Conservation (phyloP, 2,113 vertebrate genomes). For the Pangasianodon hypophthalmus region DNA sequence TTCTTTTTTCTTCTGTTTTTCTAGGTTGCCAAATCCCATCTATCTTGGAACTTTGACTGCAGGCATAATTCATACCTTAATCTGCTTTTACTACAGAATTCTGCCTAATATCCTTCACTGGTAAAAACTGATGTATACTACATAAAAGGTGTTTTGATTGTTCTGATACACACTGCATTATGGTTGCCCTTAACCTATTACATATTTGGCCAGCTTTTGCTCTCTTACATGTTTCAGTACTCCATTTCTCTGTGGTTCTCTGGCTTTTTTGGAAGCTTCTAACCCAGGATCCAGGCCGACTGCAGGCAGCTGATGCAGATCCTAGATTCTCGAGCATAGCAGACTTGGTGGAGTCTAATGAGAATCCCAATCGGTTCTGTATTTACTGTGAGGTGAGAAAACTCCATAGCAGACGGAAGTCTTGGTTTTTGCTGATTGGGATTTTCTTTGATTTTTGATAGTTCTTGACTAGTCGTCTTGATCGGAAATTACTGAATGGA, state of each 20-base stretch:
- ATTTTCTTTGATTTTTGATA: background rate
- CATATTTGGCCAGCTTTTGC: slow-evolving; percentile 65
- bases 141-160: background rate
- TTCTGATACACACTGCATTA: background rate
- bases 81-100: slow-evolving; percentile 76
- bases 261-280: slow-evolving; percentile 73
- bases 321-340: slow-evolving; percentile 69
- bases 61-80: slow-evolving; percentile 72
- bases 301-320: slow-evolving; percentile 64
- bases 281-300: slow-evolving; percentile 70
- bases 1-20: slow-evolving; percentile 29
- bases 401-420: background rate
- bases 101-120: slow-evolving; percentile 78
- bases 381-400: slow-evolving; percentile 77
- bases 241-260: slow-evolving; percentile 69
- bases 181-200: slow-evolving; percentile 69
- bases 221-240: slow-evolving; percentile 67
- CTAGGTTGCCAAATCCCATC: slow-evolving; percentile 76
- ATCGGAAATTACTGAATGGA: background rate
- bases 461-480: background rate
- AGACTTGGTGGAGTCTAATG: slow-evolving; percentile 73
- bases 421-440: background rate
- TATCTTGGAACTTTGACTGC: slow-evolving; percentile 77
- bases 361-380: slow-evolving; percentile 73
- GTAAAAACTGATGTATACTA: background rate